phyloP scores from a whole-genome alignment of 2,797 vertebrate species.

The Ctenosaura bakeri region DNA sequence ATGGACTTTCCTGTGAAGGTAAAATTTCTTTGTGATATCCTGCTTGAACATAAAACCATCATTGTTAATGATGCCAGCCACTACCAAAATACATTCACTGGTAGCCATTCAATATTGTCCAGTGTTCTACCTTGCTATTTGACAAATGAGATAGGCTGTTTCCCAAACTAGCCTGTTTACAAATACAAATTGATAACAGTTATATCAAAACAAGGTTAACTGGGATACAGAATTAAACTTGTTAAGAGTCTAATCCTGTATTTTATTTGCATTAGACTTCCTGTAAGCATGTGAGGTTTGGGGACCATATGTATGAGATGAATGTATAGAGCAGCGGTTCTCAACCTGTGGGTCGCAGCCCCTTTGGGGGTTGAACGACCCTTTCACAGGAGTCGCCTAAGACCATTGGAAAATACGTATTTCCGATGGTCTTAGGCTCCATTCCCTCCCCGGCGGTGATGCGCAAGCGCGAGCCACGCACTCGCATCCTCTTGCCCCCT shows the following conservation, averaged over 20 bases:
- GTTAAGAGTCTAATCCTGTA: conserved; percentile 9
- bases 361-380: too few relatives aligned
- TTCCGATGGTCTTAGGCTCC: too few relatives aligned
- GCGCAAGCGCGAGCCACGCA: too few relatives aligned
- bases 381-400: too few relatives aligned
- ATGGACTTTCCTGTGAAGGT: conserved; percentile 98
- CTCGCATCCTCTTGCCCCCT: too few relatives aligned
- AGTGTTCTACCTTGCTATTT: not conserved
- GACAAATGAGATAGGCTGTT: not conserved
- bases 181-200: not conserved
- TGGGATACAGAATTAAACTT: not conserved
- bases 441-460: too few relatives aligned
- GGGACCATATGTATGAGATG: not conserved
- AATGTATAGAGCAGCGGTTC: not conserved
- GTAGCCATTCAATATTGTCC: not conserved
- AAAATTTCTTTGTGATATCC: not conserved
- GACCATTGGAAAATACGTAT: too few relatives aligned
- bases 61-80: not conserved
- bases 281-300: conserved; percentile 5
- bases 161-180: not conserved
- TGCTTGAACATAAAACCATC: accelerated
- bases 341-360: too few relatives aligned
- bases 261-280: conserved; percentile 1
- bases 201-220: not conserved
- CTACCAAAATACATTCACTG: not conserved